Conservation (phyloP, 1,140 invertebrate genomes). For the Cyphomyrmex costatus region DNA sequence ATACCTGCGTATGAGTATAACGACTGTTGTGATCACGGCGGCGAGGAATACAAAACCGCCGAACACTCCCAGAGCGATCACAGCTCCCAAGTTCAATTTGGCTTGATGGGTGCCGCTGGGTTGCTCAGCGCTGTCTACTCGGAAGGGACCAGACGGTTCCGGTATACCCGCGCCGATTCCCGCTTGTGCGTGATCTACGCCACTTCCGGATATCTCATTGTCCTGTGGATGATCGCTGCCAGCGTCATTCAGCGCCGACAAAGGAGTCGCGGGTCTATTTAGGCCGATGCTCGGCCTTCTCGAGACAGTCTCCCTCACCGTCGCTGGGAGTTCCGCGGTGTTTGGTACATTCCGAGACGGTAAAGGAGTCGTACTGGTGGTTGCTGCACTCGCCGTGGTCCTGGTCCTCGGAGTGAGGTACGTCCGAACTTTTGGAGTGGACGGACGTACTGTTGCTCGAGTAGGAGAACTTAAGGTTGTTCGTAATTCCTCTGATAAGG, state of each 20-base stretch:
- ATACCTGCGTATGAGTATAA: constrained; percentile 96
- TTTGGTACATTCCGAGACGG: constrained; percentile 47
- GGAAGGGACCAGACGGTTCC: constrained; percentile 89
- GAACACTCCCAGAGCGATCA: constrained; percentile 96
- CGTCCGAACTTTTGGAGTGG: constrained; percentile 75
- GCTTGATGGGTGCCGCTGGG: constrained; percentile 88
- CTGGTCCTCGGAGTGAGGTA: constrained; percentile 82
- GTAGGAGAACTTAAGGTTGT: constrained; percentile 63
- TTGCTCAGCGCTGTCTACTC: constrained; percentile 89
- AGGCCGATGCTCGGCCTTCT: constrained; percentile 82
- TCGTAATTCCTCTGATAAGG: constrained; percentile 59
- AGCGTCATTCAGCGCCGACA: constrained; percentile 62
- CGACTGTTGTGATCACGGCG: constrained; percentile 95
- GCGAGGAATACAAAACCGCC: constrained; percentile 96
- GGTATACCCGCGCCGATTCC: constrained; percentile 88
- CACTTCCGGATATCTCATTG: constrained; percentile 88
- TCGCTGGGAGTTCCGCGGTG: constrained; percentile 80
- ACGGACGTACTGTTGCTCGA: constrained; percentile 76
- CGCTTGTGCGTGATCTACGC: constrained; percentile 86
- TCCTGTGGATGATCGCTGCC: constrained; percentile 86
- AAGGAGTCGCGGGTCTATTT: constrained; percentile 73
- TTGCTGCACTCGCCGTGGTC: constrained; percentile 77
- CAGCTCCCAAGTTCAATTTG: constrained; percentile 93
- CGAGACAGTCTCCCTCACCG: constrained; percentile 80
- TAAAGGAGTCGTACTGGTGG: constrained; percentile 61